These are phyloP conservation scores for Peromyscus attwateri DNA, from an alignment of 2,797 vertebrate genomes.

Conservation along the genomic window DNA sequence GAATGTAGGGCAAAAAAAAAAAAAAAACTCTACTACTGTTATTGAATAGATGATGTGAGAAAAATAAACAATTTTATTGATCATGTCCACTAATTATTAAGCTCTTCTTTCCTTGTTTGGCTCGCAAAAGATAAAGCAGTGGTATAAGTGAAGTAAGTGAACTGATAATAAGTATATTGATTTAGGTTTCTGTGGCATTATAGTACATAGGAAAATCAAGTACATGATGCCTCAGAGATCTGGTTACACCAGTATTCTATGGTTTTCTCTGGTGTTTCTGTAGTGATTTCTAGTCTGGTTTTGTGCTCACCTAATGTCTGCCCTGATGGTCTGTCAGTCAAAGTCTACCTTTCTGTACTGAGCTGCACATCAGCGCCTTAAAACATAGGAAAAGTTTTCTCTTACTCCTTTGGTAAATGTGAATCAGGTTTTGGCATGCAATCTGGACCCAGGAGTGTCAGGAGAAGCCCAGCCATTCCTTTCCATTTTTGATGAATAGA, in stretches of 20 bases:
- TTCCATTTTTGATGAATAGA: conserved; percentile 59
- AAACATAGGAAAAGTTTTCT: conserved; percentile 50
- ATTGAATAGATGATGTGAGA: neutral
- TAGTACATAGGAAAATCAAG: neutral
- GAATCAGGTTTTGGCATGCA: conserved; percentile 25
- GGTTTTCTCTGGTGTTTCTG: neutral
- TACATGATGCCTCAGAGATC: too few species aligned
- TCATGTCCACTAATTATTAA: neutral
- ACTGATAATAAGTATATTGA: neutral
- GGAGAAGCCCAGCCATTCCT: conserved; percentile 50
- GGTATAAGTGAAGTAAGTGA: neutral
- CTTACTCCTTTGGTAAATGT: conserved; percentile 57
- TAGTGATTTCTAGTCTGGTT: conserved; percentile 2
- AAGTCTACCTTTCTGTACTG: neutral
- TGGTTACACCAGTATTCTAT: neutral
- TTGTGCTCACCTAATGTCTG: neutral
- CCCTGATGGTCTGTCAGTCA: neutral
- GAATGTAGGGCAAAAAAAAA: neutral
- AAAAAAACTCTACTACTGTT: neutral
- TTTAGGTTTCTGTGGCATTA: neutral
- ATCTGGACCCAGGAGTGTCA: neutral
- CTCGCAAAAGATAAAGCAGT: neutral
- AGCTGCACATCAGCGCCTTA: neutral
- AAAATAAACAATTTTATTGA: neutral
- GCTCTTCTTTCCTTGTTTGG: neutral